phyloP scores from a whole-genome alignment of 2,113 vertebrate genomes.

The Myrmophylax atrothorax region DNA sequence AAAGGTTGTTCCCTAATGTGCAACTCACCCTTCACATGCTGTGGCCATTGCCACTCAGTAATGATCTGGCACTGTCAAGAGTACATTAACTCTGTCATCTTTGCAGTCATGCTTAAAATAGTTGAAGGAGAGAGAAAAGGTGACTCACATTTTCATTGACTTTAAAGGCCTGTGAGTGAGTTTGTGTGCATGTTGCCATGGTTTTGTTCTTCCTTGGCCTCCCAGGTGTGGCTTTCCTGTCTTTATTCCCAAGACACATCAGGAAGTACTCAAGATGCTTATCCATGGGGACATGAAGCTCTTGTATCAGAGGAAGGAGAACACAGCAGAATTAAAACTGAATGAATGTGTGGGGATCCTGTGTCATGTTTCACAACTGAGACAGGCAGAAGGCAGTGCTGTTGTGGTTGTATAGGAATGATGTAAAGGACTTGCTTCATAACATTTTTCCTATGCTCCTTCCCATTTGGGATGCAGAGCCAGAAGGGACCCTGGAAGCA shows the following conservation, averaged over 20 bases:
- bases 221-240: not conserved
- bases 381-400: not conserved
- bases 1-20: not conserved
- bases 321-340: not conserved
- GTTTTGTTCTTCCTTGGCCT: not conserved
- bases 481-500: not conserved
- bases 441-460: not conserved
- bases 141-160: not conserved
- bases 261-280: not conserved
- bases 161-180: not conserved
- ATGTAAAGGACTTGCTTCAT: not conserved
- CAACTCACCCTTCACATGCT: not conserved
- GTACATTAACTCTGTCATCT: not conserved
- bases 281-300: not conserved
- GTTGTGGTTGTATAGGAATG: not conserved
- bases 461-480: not conserved
- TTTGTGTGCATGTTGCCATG: not conserved
- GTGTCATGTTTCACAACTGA: not conserved
- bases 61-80: not conserved
- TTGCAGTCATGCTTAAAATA: not conserved
- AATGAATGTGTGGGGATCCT: not conserved
- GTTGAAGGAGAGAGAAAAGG: not conserved
- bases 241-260: not conserved
- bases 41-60: not conserved
- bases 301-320: not conserved